Conservation (phyloP, 2,113 vertebrate species). For the Oenanthe oenanthe region DNA sequence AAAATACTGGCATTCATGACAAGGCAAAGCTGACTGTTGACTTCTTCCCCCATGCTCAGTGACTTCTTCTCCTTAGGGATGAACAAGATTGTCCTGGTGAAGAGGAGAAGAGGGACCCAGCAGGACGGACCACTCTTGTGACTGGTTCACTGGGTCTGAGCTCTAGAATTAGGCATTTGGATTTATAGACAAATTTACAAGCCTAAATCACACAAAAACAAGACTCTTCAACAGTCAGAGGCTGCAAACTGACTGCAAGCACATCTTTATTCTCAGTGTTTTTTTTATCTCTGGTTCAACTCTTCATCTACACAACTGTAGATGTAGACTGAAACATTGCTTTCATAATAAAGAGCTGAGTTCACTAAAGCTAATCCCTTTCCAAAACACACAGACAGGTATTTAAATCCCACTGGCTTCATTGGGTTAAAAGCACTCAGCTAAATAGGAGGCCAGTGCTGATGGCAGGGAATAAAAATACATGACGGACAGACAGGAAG, state of each 20-base stretch:
- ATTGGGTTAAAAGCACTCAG: conserved; percentile 18
- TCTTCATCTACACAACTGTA: background rate
- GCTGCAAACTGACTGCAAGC: background rate
- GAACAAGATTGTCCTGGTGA: background rate
- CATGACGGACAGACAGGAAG: background rate
- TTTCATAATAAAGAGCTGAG: background rate
- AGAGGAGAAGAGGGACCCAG: background rate
- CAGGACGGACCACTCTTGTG: background rate
- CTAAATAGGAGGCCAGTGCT: background rate
- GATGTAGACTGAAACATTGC: background rate
- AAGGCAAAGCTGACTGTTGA: background rate
- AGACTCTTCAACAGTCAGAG: background rate
- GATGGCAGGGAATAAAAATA: background rate
- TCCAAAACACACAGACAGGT: background rate
- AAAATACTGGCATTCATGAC: background rate
- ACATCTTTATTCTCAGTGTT: background rate
- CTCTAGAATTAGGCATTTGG: background rate
- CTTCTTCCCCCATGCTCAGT: background rate
- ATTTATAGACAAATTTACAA: background rate
- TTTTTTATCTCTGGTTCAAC: background rate
- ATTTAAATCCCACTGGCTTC: conserved; percentile 1
- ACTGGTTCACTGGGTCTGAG: background rate
- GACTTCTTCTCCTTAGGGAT: background rate
- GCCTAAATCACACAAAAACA: background rate
- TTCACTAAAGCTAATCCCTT: conserved; percentile 23